Conservation (phyloP, 2,888 invertebrate genomes). For the Leptothorax acervorum region DNA sequence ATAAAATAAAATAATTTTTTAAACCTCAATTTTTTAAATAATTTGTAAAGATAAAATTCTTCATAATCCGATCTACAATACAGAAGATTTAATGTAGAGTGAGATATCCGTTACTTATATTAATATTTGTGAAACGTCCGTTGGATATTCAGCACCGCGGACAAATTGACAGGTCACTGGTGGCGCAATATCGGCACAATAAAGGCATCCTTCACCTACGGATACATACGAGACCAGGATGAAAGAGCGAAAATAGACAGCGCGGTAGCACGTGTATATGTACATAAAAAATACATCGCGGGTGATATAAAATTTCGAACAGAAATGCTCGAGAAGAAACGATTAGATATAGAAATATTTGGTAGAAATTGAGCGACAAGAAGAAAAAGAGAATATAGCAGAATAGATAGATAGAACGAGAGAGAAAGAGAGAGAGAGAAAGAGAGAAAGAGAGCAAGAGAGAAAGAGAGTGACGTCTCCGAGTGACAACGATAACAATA, state of each 20-base stretch:
- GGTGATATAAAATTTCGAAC: constrained; percentile 60
- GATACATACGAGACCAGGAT: constrained; percentile 72
- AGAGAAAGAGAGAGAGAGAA: constrained; percentile 40
- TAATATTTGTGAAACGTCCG: constrained; percentile 22
- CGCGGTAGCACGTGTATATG: constrained; percentile 59
- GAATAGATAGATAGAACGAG: constrained; percentile 53
- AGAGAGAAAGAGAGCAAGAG: constrained; percentile 61
- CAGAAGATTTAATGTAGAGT: not conserved
- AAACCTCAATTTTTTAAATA: not conserved
- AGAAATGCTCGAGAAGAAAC: constrained; percentile 78
- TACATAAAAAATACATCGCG: constrained; percentile 62
- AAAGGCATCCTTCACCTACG: constrained; percentile 60
- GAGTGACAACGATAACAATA: constrained; percentile 72
- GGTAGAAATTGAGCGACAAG: constrained; percentile 55
- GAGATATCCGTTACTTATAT: not conserved
- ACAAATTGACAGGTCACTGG: constrained; percentile 53
- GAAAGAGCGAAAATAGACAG: constrained; percentile 61
- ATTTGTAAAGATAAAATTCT: not conserved
- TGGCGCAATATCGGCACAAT: constrained; percentile 29
- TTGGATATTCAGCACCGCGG: constrained; percentile 37
- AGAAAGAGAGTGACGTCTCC: constrained; percentile 70
- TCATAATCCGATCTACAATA: not conserved
- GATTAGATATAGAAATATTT: constrained; percentile 49
- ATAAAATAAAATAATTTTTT: constrained; percentile 3
- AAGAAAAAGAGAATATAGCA: constrained; percentile 58